Evolutionary conservation across 2,888 invertebrate genomes (phyloP).

Genomic region (Drosophila mimica): DNA sequence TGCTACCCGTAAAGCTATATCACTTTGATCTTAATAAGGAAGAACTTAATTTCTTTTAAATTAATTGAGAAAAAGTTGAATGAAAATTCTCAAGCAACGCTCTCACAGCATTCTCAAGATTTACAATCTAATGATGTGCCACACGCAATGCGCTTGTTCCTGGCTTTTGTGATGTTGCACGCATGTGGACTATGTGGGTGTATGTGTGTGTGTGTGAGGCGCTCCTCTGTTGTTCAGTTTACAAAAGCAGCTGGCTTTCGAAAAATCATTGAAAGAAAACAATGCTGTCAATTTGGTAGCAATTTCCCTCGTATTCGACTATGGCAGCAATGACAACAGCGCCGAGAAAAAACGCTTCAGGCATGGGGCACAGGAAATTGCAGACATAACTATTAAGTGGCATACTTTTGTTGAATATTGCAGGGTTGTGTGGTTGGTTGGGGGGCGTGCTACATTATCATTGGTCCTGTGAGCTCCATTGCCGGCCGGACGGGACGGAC

Average conservation of each 20-base stretch:
- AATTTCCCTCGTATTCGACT: conserved; percentile 66
- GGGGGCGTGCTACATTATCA: conserved; percentile 48
- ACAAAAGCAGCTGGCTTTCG: conserved; percentile 7
- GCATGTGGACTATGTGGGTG: conserved; percentile 22
- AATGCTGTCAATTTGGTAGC: conserved; percentile 77
- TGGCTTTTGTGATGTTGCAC: conserved; percentile 35
- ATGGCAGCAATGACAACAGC: conserved; percentile 32
- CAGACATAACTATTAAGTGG: conserved; percentile 80
- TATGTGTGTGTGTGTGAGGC: not conserved
- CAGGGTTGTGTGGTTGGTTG: not conserved
- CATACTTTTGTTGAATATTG: conserved; percentile 41
- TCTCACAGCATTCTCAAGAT: conserved; percentile 19
- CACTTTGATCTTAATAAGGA: not conserved
- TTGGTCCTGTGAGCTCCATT: conserved; percentile 39
- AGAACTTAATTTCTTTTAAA: not conserved
- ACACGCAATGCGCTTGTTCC: conserved; percentile 43
- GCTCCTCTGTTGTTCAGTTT: conserved; percentile 7
- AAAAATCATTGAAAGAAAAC: conserved; percentile 75
- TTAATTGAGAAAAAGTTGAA: not conserved
- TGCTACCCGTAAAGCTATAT: too few relatives aligned
- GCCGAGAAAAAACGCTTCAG: conserved; percentile 52
- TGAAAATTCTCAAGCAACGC: conserved; percentile 15
- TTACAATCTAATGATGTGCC: conserved; percentile 35
- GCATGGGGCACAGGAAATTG: conserved; percentile 70
- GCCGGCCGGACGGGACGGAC: conserved; percentile 3